phyloP scores from a whole-genome alignment of 2,888 invertebrate species.

The Rhamnusium bicolor region DNA sequence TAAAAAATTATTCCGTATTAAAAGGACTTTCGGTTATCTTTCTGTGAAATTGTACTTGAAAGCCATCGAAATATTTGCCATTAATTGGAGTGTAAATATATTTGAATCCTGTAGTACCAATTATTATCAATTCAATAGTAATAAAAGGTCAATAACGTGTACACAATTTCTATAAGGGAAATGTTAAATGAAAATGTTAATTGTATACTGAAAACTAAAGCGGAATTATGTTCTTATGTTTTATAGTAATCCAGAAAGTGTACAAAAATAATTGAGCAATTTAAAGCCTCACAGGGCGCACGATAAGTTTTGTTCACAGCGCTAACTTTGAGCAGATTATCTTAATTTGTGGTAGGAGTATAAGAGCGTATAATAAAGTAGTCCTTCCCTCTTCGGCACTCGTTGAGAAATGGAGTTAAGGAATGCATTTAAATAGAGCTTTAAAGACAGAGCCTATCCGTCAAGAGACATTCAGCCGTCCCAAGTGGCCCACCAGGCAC shows the following conservation, averaged over 20 bases:
- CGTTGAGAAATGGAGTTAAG: slow-evolving; percentile 61
- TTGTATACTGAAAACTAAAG: not conserved
- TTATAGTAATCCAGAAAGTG: not conserved
- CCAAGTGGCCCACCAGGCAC: slow-evolving; percentile 58
- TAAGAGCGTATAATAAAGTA: slow-evolving; percentile 46
- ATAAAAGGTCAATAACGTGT: too few species aligned
- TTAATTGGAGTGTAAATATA: too few species aligned
- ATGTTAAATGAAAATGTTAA: not conserved
- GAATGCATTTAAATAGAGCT: slow-evolving; percentile 68
- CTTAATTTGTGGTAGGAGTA: slow-evolving; percentile 46
- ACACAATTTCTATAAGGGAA: too few species aligned
- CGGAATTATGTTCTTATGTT: not conserved
- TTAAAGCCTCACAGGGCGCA: not conserved
- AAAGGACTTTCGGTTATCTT: too few species aligned
- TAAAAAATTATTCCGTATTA: too few species aligned
- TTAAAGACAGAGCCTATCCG: slow-evolving; percentile 67
- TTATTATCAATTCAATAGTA: too few species aligned
- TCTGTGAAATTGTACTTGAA: too few species aligned
- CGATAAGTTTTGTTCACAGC: slow-evolving; percentile 19
- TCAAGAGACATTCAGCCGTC: slow-evolving; percentile 63
- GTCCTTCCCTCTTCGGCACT: slow-evolving; percentile 50
- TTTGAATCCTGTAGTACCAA: too few species aligned
- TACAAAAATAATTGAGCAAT: slow-evolving; percentile 17
- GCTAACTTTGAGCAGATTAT: slow-evolving; percentile 38
- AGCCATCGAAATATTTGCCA: too few species aligned